These are phyloP conservation scores for Caenorhabditis doughertyi DNA, from an alignment of 2,888 invertebrate species.

Conservation along the genomic window DNA sequence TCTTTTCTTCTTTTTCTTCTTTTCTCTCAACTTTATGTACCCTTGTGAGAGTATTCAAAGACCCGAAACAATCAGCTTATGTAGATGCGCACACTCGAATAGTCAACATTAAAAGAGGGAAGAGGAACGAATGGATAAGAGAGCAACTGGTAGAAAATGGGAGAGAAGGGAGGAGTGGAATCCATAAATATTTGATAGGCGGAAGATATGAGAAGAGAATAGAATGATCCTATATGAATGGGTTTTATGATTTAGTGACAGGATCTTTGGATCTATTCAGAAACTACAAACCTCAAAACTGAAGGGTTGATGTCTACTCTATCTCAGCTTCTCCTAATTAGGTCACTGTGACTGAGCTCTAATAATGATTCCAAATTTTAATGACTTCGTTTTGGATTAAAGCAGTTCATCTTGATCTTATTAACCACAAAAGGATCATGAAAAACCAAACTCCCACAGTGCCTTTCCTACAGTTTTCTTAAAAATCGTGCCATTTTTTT, in stretches of 20 bases:
- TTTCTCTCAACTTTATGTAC: constrained; percentile 31
- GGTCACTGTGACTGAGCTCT: no score
- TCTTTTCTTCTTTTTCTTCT: background rate
- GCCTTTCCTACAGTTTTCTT: background rate
- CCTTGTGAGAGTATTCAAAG: background rate
- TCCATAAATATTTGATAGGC: constrained; percentile 56
- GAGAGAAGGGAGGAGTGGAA: constrained; percentile 1
- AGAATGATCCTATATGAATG: constrained; percentile 3
- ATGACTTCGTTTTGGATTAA: no score
- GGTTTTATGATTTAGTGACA: background rate
- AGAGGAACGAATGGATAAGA: background rate
- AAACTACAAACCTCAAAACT: no score
- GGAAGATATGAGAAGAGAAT: background rate
- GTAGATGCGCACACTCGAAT: constrained; percentile 54
- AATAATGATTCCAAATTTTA: no score
- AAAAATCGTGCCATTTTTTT: background rate
- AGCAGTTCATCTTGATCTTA: no score
- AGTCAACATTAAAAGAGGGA: constrained; percentile 41
- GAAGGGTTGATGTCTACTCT: no score
- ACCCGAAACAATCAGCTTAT: constrained; percentile 50
- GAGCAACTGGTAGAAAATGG: constrained; percentile 11
- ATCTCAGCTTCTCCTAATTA: no score
- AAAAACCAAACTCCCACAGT: no score
- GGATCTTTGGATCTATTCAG: background rate
- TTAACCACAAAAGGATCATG: no score